Evolutionary conservation across 35 echinoderm and acorn worm species (phyloP), one percentile per base, ranked within the genome.

Genomic region (Ophiothrix spiculata): DNA sequence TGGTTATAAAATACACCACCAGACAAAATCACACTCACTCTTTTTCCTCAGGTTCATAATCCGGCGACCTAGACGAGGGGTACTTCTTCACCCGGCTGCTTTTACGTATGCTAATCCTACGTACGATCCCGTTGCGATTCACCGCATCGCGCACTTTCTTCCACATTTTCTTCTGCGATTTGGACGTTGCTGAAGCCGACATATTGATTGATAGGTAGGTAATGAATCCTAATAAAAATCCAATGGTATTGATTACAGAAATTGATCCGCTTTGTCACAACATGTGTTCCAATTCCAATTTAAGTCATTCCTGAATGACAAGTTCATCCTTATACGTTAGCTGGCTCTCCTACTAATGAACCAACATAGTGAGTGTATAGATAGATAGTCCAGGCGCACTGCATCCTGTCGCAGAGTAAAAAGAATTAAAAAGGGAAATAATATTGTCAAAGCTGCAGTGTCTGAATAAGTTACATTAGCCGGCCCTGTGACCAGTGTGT

Each of bases 41-140:
- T 75, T 85, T 88, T 46, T 84, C 78, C 4, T 76, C 39, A 28
- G 64, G 77, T 76, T 82, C 80, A 33, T 82, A 46, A 0, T 82
- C 80, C 31, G n/a, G 38, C 40, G n/a, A 34, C 80, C 80, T 78
- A n/a, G n/a, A n/a, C 79, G 80, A 41, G 29, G 83, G 36, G 56
- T 89, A 89, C 31, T 83, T 89, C 64, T 75, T 82, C 33, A 89
- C 80, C 23, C 87, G 79, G 56, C 74, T 85, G 36, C 86, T 83
- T 75, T 88, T 88, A 31, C 82, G 81, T 35, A 93, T 89, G 86
- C 91, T 93, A 39, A 93, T 93, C 33, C 91, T 86, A 8, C 86
- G 86, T 13, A 93, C 82, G 41, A 93, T 81, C 3, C 91, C 87
- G 32, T 89, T 88, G 38, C 91, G 91, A 64, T 84, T 78, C 10